Percentiles rank a stretch among this genome's conserved stretches.
Conservation (phyloP, 2,113 vertebrate species). For the human (Homo sapiens) region GRCh38 chr1:205546001-205546500, state of each 20-base stretch:
- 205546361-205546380: not conserved
- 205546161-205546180: not conserved
- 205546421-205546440: not conserved
- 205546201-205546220: not conserved
- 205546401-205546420: not conserved
- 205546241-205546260: not conserved
- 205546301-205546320: not conserved
- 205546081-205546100: rapidly evolving
- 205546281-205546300: not conserved
- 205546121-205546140: rapidly evolving
- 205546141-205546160: not conserved
- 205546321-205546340: not conserved
- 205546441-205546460: not conserved
- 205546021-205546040: rapidly evolving
- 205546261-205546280: not conserved
- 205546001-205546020: not conserved
- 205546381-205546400: not conserved
- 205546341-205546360: not conserved
- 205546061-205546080: not conserved
- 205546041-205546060: not conserved
- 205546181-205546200: not conserved
- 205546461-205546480: not conserved
- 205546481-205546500: not conserved
- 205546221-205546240: not conserved
- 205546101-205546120: too few relatives aligned